phyloP scores from a whole-genome alignment of 2,888 invertebrate species.

The Acanthosepion esculentum region DNA sequence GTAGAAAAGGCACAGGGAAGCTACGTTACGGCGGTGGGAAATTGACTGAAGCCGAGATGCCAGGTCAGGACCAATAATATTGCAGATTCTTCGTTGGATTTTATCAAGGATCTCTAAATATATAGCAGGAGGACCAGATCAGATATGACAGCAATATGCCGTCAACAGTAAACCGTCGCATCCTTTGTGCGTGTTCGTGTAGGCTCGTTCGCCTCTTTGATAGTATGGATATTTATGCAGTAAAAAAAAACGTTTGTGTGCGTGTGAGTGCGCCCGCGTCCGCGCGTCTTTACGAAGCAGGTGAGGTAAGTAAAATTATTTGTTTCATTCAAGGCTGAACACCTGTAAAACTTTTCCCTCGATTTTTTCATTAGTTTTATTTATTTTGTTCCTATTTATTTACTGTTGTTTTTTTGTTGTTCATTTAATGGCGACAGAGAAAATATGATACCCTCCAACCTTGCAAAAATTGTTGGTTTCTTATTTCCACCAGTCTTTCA shows the following conservation, averaged over 20 bases:
- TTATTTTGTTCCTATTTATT: background rate
- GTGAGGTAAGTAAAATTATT: slow-evolving; percentile 8
- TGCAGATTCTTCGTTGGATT: too few relatives aligned
- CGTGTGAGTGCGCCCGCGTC: background rate
- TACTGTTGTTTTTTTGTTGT: background rate
- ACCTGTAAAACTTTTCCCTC: background rate
- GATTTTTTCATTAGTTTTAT: background rate
- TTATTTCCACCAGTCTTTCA: background rate
- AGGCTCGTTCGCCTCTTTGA: too few relatives aligned
- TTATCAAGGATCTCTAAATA: too few relatives aligned
- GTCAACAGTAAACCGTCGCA: too few relatives aligned
- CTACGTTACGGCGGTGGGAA: too few relatives aligned
- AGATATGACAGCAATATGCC: too few relatives aligned
- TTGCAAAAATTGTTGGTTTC: slow-evolving; percentile 20
- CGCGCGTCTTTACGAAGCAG: background rate
- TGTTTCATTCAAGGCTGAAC: background rate
- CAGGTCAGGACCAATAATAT: too few relatives aligned
- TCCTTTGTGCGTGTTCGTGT: too few relatives aligned
- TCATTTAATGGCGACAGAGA: slow-evolving; percentile 9
- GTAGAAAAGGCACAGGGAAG: too few relatives aligned
- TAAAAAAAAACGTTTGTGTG: background rate
- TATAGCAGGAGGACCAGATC: too few relatives aligned
- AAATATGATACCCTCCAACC: background rate
- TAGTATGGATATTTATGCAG: background rate
- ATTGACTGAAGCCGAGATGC: too few relatives aligned